A percentile compares a stretch with the other conserved stretches of the same genome.
These are phyloP conservation scores for Garrulus glandarius DNA, from an alignment of 2,797 vertebrate species.

Conservation along the genomic window DNA sequence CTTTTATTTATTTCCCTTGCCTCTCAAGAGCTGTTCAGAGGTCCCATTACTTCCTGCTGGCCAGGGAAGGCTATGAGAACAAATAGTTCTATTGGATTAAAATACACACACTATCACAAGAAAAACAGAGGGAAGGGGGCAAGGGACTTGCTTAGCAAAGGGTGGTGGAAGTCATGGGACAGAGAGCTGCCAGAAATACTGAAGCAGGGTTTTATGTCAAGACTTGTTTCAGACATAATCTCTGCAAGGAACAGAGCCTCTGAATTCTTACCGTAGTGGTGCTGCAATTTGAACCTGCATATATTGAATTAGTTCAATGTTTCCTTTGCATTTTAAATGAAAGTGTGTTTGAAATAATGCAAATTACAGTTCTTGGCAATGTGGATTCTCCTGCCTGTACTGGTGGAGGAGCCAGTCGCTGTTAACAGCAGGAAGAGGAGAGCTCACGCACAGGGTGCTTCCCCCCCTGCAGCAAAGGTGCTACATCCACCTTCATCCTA, in stretches of 20 bases:
- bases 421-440: not conserved
- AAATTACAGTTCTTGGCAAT: not conserved
- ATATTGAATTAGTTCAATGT: not conserved
- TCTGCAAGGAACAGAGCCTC: not conserved
- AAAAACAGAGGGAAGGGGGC: not conserved
- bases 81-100: conserved; percentile 19
- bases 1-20: conserved; percentile 55
- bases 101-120: conserved; percentile 6
- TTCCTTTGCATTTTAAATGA: not conserved
- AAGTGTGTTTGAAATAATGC: not conserved
- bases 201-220: not conserved
- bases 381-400: not conserved
- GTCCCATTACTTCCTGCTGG: conserved; percentile 37
- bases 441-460: not conserved
- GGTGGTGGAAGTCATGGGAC: not conserved
- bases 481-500: not conserved
- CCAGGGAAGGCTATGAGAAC: conserved; percentile 21
- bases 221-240: not conserved
- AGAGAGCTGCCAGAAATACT: not conserved
- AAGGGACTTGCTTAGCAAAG: not conserved
- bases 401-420: fast-evolving
- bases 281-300: not conserved
- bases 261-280: fast-evolving
- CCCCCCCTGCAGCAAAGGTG: not conserved
- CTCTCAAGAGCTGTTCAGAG: not conserved